Evolutionary conservation across 2,113 vertebrate species (phyloP).

Genomic region (Amphiprion percula): DNA sequence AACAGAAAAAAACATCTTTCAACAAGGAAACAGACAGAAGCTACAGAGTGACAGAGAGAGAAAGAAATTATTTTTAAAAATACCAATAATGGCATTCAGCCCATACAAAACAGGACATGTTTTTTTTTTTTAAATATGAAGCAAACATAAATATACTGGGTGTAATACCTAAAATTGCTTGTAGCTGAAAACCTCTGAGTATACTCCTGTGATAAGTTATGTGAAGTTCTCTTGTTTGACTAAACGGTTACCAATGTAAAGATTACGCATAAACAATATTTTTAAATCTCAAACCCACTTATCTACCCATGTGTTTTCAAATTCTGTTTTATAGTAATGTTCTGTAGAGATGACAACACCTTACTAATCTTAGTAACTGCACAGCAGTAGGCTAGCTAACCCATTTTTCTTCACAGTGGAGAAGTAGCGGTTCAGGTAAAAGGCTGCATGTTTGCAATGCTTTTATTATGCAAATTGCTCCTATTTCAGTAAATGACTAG

Average conservation of each 20-base stretch:
- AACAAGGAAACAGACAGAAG: conserved; percentile 41
- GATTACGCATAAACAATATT: conserved; percentile 30
- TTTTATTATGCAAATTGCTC: conserved; percentile 35
- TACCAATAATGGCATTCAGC: conserved; percentile 44
- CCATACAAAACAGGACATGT: conserved; percentile 40
- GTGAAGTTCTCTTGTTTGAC: conserved; percentile 36
- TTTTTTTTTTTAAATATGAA: conserved; percentile 4
- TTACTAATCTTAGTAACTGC: conserved; percentile 62
- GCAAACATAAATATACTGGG: conserved; percentile 20
- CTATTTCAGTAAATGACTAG: conserved; percentile 20
- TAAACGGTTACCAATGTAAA: conserved; percentile 39
- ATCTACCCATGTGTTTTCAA: conserved; percentile 14
- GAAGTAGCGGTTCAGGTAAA: conserved; percentile 47
- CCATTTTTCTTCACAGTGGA: conserved; percentile 48
- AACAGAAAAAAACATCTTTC: conserved; percentile 52
- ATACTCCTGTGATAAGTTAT: conserved; percentile 39
- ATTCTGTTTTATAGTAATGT: conserved; percentile 20
- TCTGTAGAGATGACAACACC: conserved; percentile 36
- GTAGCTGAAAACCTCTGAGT: conserved; percentile 43
- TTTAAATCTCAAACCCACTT: conserved; percentile 28
- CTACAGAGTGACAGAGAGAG: conserved; percentile 20
- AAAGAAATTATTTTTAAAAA: conserved; percentile 46
- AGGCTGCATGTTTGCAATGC: conserved; percentile 29
- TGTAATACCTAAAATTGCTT: conserved; percentile 22
- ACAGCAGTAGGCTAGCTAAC: conserved; percentile 63